Base-by-base conservation (phyloP, 1,140 invertebrate species). In the Camponotus vicinus region DNA sequence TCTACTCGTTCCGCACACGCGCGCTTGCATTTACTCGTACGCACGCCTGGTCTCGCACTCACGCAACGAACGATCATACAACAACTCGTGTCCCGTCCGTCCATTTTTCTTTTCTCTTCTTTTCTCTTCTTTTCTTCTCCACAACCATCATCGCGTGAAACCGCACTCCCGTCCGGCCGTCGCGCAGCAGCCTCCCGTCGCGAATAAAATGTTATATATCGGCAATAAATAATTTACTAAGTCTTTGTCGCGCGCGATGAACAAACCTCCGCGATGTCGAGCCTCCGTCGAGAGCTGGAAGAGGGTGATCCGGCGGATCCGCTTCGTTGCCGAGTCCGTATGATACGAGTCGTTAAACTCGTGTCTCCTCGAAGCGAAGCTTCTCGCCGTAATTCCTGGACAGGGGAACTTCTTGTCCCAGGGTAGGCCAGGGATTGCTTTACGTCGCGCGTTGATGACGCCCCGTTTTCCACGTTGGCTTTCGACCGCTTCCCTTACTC, bases 151-250 rank as follows among this genome's bases (percentile, higher is more conserved):
- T 79, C 59, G 55, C 86, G 61, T 86, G 83, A 73, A 69, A 49
- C 45, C 75, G 73, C 86, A 87, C 89, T 80, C 55, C 86, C 27
- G 42, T 88, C 59, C 57, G 66, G 63, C 77, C 79, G 80, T 84
- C 57, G 85, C 70, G 84, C 69, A 55, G 70, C 75, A 69, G 59
- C 78, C 87, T 66, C 34, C 40, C 63, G 79, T 67, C 84, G 83
- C 88, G 73, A 89, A 77, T 63, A 57, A 78, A 93, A 83, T 73
- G 69, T 83, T 83, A 61, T 83, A 73, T 92, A 73, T 92, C 91
- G 93, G 91, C 88, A 94, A 94, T 94, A 93, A 94, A 94, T 94
- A 94, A 94, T 94, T 94, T 93, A 91, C 93, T 94, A 94, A 93
- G 91, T 93, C 91, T 93, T 92, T 91, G 88, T 93, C 90, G 88